phyloP scores from a whole-genome alignment of 2,888 invertebrate genomes.

The Andrena hattorfiana region DNA sequence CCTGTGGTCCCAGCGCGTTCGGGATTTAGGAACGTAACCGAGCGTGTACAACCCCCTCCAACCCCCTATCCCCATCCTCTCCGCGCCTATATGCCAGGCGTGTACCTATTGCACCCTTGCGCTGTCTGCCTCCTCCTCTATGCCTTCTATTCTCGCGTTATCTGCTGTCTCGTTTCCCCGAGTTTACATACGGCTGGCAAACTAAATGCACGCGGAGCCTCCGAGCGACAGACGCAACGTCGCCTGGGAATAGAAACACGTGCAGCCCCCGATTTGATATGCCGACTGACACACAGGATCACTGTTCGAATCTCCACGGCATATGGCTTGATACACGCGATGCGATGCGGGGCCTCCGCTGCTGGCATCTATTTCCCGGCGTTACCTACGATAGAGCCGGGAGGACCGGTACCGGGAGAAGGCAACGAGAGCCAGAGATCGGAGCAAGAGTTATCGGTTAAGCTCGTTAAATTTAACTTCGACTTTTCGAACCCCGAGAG shows the following conservation, averaged over 20 bases:
- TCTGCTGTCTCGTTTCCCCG: constrained; percentile 50
- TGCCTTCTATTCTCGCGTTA: constrained; percentile 48
- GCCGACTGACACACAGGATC: constrained; percentile 74
- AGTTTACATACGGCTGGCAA: constrained; percentile 43
- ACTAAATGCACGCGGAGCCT: constrained; percentile 58
- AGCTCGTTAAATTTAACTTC: constrained; percentile 74
- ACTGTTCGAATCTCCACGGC: constrained; percentile 75
- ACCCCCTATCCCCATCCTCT: background rate
- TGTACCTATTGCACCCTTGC: background rate
- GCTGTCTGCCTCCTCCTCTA: constrained; percentile 13
- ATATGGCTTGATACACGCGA: constrained; percentile 69
- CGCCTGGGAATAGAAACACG: constrained; percentile 63
- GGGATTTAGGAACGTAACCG: constrained; percentile 48
- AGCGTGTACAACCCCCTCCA: no score
- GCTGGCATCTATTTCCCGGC: constrained; percentile 53
- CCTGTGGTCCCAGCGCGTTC: constrained; percentile 40
- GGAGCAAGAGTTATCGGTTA: constrained; percentile 69
- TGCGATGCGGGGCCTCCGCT: constrained; percentile 43
- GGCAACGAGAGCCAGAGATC: constrained; percentile 34
- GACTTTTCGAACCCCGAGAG: constrained; percentile 67
- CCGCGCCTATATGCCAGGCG: background rate
- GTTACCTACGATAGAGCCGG: constrained; percentile 9
- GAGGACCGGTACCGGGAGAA: constrained; percentile 31
- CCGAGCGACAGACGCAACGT: constrained; percentile 57
- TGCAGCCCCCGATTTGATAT: constrained; percentile 73